Base-by-base conservation (phyloP, 2,888 invertebrate genomes). In the Philopedon plagiatum region DNA sequence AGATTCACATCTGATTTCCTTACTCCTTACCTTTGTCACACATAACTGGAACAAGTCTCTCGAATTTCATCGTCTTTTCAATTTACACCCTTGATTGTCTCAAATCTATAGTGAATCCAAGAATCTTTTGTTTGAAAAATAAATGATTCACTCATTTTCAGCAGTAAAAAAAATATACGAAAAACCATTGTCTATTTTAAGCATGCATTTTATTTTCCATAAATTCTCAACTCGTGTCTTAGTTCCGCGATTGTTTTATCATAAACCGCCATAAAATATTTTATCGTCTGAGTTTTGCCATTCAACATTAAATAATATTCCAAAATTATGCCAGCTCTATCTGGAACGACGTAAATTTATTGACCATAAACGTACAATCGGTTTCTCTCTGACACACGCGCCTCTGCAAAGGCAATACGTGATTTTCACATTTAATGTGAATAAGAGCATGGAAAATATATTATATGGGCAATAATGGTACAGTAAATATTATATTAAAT, bases 261-360 rank as follows among this genome's bases (percentile, higher is more conserved):
- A 32, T 29, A 32, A 49, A 29, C 49, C n/a, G n/a, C n/a, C 63
- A 51, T 63, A 63, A 63, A 63, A 63, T 63, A 63, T 63, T 63
- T 63, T 51, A 63, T 46, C 18, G 61, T 46, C 32, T 21, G 21
- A 60, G 44, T 60, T 60, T 61, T 44, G 46, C 46, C 61, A 61
- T 46, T 61, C 19, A 11, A 11, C 19, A 46, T 39, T 63, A 58
- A 58, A 39, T 39, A 34, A 51, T 63, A 51, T 63, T 23, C 19
- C 32, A 37, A 23, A 63, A 51, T 51, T 51, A 63, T 63, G 51
- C 21, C 49, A 34, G 44, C 46, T 61, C 46, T 39, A n/a, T 41
- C 54, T 54, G 15, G 18, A 41, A 56, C 23, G 56, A 65, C 65
- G 41, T 1, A 32, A 66, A 58, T 66, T 58, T 66, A 66, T 66